Conservation (phyloP, 1,140 invertebrate species). For the Dryas iulia region DNA sequence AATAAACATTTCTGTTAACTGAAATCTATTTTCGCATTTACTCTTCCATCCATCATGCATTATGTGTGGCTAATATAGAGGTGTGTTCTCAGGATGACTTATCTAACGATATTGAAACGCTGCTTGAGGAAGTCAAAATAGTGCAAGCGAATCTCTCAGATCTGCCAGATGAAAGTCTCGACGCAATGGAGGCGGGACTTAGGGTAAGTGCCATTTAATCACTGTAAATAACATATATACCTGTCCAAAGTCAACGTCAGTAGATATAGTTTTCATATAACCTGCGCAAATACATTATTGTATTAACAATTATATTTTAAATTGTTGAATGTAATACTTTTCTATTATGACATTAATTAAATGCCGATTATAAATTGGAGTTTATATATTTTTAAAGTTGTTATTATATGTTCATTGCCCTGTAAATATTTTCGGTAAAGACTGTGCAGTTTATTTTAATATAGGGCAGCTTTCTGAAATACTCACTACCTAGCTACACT, state of each 20-base stretch:
- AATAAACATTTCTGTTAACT: background rate
- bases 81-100: conserved; percentile 84
- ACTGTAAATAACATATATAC: conserved; percentile 7
- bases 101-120: conserved; percentile 83
- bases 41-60: conserved; percentile 8
- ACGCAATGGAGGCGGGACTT: conserved; percentile 85
- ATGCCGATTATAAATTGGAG: background rate
- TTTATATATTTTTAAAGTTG: background rate
- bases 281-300: conserved; percentile 16
- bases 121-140: conserved; percentile 83
- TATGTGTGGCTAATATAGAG: conserved; percentile 56
- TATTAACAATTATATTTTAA: background rate
- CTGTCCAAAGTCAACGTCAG: background rate
- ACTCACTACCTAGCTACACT: conserved; percentile 17
- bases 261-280: background rate
- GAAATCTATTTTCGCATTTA: conserved; percentile 39
- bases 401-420: background rate
- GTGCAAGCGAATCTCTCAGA: conserved; percentile 84
- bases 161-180: conserved; percentile 85
- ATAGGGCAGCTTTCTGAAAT: conserved; percentile 30
- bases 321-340: too few species aligned
- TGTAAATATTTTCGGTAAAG: background rate
- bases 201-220: conserved; percentile 81
- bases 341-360: too few species aligned
- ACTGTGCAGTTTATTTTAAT: conserved; percentile 29